A percentile compares a stretch with the other conserved stretches of the same genome.
Evolutionary conservation across 2,113 vertebrate species (phyloP).

Genomic region (Spizaetus ornatus): DNA sequence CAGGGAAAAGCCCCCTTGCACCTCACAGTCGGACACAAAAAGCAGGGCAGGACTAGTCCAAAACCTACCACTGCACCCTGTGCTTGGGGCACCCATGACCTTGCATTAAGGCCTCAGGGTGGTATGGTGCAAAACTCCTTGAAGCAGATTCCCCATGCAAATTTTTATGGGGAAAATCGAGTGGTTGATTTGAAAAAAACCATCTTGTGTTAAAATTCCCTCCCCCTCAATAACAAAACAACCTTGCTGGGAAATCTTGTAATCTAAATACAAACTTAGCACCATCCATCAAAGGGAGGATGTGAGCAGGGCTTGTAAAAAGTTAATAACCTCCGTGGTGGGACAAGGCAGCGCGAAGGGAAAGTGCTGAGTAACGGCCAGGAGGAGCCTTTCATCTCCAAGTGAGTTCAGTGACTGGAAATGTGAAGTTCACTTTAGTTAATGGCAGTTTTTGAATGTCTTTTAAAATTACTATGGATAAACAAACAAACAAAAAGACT

Average conservation of each 20-base stretch:
- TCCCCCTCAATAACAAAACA: background rate
- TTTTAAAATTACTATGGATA: background rate
- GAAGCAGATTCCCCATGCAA: background rate
- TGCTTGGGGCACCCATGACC: background rate
- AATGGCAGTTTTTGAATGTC: background rate
- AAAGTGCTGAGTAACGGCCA: constrained; percentile 33
- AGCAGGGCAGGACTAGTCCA: background rate
- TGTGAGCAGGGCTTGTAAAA: constrained; percentile 33
- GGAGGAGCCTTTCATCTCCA: constrained; percentile 39
- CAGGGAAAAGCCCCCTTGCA: background rate
- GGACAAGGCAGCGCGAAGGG: background rate
- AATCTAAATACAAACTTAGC: constrained; percentile 14
- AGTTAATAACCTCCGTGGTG: constrained; percentile 47
- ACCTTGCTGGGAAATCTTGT: constrained; percentile 20
- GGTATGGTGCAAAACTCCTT: background rate
- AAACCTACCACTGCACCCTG: background rate
- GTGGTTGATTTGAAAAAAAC: background rate
- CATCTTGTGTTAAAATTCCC: background rate
- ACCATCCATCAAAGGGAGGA: constrained; percentile 54
- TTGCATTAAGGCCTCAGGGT: background rate
- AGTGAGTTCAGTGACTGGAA: constrained; percentile 27
- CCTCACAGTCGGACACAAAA: fast-evolving
- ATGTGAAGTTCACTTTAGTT: constrained; percentile 15
- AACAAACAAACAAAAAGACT: background rate
- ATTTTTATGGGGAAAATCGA: background rate